Evolutionary conservation across 2,888 invertebrate genomes (phyloP).

Genomic region (Caenorhabditis sp.): DNA sequence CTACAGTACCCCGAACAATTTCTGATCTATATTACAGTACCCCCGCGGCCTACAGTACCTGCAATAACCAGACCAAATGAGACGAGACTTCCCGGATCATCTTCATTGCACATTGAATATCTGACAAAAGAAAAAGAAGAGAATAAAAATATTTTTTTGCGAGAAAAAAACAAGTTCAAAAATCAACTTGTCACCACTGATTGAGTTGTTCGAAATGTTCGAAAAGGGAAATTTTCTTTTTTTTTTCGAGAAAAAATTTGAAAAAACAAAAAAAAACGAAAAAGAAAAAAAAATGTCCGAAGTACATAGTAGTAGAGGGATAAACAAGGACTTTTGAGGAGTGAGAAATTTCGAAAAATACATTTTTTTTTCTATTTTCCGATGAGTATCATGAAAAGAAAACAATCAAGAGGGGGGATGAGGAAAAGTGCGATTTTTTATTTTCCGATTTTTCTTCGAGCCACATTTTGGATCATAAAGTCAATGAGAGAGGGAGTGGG

Average conservation of each 20-base stretch:
- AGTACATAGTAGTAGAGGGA: too few species aligned
- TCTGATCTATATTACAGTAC: background rate
- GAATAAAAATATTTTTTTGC: background rate
- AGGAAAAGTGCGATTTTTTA: background rate
- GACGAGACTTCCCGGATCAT: conserved; percentile 22
- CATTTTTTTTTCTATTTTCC: too few species aligned
- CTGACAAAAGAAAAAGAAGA: background rate
- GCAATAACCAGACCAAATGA: conserved; percentile 32
- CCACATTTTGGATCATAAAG: background rate
- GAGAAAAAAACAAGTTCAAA: background rate
- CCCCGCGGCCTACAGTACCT: conserved; percentile 9
- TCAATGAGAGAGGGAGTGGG: background rate
- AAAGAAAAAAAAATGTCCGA: too few species aligned
- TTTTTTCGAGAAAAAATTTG: background rate
- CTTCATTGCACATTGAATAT: conserved; percentile 33
- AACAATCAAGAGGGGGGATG: background rate
- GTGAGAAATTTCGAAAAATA: too few species aligned
- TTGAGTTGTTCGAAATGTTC: background rate
- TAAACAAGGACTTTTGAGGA: too few species aligned
- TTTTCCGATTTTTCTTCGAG: background rate
- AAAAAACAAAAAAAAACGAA: background rate
- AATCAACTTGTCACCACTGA: background rate
- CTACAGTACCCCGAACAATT: too few species aligned
- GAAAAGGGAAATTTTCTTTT: background rate
- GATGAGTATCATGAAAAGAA: background rate